Base-by-base conservation (phyloP, 2,888 invertebrate species). In the Drosophila longiperda region DNA sequence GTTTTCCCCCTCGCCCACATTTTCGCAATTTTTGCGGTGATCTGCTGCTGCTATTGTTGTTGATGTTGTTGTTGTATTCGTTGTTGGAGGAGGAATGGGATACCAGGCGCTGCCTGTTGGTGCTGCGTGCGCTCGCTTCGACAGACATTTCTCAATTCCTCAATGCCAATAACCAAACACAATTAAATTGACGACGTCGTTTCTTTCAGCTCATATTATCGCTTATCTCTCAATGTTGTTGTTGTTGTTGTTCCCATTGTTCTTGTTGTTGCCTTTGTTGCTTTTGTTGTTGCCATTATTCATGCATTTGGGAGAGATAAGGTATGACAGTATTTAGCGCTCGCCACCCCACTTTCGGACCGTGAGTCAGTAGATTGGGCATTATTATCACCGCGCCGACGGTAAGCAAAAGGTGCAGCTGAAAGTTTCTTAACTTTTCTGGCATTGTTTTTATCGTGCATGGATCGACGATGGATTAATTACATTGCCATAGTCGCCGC, bases 91-190 rank as follows among this genome's bases (percentile, higher is more conserved):
- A 55, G 3, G 55, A 29, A 17, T 72, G 29, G 2, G 40, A 42
- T 11, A 36, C 72, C 54, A 33, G 72, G 36, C 59, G 65, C 48
- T 65, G 65, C 40, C 55, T 50, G 23, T 55, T 42, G 40, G 61
- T 12, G 5, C 29, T 48, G 15, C 17, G 53, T 60, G 33, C 67
- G 53, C 20, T 54, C 68, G 54, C 40, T 20, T 64, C 76, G 63
- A 61, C 61, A 57, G 78, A 78, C 78, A 78, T 80, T 50, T 59
- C 20, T 68, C 70, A 61, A 75, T 75, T 50, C 65, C 49, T 55
- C 29, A 29, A 29, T 48, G 54, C 65, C 34, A 68, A 63, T 49
- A 36, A 62, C 53, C 34, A 33, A 71, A 54, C 67, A 55, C 75
- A 59, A 67, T 45, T 65, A 26, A 62, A 54, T 38, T 62, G 20